Evolutionary conservation across 2,888 invertebrate genomes (phyloP).

Genomic region (Labia minor): DNA sequence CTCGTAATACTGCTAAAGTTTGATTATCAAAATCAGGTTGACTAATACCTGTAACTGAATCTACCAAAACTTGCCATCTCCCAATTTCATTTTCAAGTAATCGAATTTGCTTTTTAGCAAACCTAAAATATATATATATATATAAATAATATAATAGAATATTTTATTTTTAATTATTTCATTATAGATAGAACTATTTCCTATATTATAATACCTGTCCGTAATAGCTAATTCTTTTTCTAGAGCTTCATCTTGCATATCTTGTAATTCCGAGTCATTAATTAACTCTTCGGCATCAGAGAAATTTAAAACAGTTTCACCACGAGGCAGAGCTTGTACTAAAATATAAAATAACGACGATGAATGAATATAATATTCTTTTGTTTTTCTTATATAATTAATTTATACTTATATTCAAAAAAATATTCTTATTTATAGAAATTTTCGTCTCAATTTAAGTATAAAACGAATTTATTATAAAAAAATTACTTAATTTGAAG

Average conservation of each 20-base stretch:
- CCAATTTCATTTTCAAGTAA: conserved; percentile 78
- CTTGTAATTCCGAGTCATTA: conserved; percentile 70
- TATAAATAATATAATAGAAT: background rate
- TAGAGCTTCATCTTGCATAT: conserved; percentile 67
- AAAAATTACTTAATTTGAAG: too few relatives aligned
- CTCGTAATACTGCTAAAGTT: conserved; percentile 83
- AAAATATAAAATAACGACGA: background rate
- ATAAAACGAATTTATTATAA: too few relatives aligned
- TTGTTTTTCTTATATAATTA: too few relatives aligned
- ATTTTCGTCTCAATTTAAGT: too few relatives aligned
- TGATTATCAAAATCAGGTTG: conserved; percentile 85
- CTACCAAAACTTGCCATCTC: conserved; percentile 87
- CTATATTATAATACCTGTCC: conserved; percentile 44
- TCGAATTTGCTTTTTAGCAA: conserved; percentile 73
- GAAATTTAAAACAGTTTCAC: conserved; percentile 56
- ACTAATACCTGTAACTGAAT: conserved; percentile 73
- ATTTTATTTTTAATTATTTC: too few relatives aligned
- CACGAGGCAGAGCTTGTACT: conserved; percentile 28
- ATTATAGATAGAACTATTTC: too few relatives aligned
- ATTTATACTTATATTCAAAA: background rate
- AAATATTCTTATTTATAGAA: too few relatives aligned
- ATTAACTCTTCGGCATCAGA: conserved; percentile 87
- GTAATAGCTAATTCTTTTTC: conserved; percentile 66
- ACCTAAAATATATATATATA: background rate
- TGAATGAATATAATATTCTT: background rate